Percentiles rank a stretch among this genome's conserved stretches.
Conservation (phyloP, 64 coral and sea anemone genomes). For the Acropora tenuis region DNA sequence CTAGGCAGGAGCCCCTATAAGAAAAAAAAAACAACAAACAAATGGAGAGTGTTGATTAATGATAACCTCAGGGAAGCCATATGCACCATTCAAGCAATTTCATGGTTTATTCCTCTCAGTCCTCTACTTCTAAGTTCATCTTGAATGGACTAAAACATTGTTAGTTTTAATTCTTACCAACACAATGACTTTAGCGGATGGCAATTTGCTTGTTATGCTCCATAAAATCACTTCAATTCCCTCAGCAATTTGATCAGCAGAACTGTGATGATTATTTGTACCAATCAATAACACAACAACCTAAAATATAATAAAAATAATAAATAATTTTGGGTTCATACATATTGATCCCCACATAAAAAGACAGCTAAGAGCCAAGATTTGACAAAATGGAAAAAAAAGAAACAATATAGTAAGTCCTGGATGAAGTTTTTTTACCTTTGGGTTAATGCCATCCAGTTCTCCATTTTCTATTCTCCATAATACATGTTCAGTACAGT, state of each 20-base stretch:
- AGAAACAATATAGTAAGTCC: not conserved
- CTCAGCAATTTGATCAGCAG: constrained; percentile 88
- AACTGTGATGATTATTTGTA: constrained; percentile 83
- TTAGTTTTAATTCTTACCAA: constrained; percentile 64
- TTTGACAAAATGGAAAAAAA: too few relatives aligned
- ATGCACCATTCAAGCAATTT: too few relatives aligned
- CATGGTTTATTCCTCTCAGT: too few relatives aligned
- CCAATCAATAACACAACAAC: constrained; percentile 91
- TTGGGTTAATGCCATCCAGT: constrained; percentile 70
- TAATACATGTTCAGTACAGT: constrained; percentile 80
- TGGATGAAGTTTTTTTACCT: constrained; percentile 28
- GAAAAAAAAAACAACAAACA: not conserved
- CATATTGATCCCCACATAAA: too few relatives aligned
- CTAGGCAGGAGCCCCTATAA: constrained; percentile 85
- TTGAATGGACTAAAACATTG: not conserved
- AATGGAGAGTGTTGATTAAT: too few relatives aligned
- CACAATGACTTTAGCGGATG: constrained; percentile 83
- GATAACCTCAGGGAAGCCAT: too few relatives aligned
- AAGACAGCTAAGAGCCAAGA: too few relatives aligned
- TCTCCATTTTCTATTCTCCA: constrained; percentile 98
- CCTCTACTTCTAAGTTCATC: too few relatives aligned
- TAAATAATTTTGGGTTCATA: too few relatives aligned
- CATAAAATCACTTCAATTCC: constrained; percentile 90
- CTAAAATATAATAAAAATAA: constrained; percentile 20
- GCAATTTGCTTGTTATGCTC: constrained; percentile 78